Percentiles rank a stretch among this genome's conserved stretches.
These are phyloP conservation scores for Elephas maximus DNA, from an alignment of 2,113 vertebrate species.

Conservation along the genomic window DNA sequence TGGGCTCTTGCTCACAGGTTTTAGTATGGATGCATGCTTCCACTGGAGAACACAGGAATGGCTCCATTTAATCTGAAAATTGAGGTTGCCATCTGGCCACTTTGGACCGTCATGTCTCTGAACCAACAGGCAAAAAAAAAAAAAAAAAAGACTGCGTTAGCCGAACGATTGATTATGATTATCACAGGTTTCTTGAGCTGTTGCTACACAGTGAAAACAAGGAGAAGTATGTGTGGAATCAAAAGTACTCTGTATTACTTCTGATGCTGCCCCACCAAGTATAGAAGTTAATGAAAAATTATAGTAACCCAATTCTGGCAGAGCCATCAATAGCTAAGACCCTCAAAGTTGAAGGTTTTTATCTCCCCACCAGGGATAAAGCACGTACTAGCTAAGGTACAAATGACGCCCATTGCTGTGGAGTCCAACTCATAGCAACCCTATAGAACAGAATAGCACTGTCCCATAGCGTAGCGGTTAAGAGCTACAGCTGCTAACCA, in stretches of 20 bases:
- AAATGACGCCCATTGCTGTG: too few relatives aligned
- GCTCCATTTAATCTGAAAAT: neutral
- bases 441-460: too few relatives aligned
- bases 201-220: neutral
- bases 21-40: neutral
- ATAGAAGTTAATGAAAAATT: neutral
- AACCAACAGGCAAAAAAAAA: neutral
- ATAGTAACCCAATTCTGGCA: neutral
- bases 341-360: neutral
- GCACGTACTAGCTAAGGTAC: neutral
- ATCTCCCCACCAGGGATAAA: neutral
- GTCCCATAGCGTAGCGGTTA: too few relatives aligned
- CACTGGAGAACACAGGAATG: neutral
- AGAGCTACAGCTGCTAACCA: too few relatives aligned
- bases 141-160: neutral
- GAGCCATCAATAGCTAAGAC: neutral
- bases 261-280: neutral
- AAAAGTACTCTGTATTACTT: neutral
- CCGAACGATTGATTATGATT: neutral
- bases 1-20: neutral
- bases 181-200: neutral
- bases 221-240: neutral
- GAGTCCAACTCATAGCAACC: too few relatives aligned
- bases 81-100: neutral
- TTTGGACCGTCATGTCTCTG: neutral